phyloP scores from a whole-genome alignment of 1,140 invertebrate species.

The Vanessa atalanta region DNA sequence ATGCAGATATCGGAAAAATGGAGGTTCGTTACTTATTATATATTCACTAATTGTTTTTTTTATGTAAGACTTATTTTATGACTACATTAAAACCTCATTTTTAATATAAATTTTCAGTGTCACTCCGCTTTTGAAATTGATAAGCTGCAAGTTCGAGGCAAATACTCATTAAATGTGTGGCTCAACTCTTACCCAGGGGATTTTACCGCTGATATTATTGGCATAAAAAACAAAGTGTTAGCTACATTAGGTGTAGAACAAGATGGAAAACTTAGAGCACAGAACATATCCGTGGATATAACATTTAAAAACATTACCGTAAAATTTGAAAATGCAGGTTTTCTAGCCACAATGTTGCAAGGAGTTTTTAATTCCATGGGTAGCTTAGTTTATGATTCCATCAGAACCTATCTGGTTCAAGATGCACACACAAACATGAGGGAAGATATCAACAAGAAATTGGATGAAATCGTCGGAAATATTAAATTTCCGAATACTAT shows the following conservation, averaged over 20 bases:
- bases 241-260: constrained; percentile 86
- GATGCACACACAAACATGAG: constrained; percentile 87
- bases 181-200: constrained; percentile 86
- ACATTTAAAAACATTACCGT: constrained; percentile 87
- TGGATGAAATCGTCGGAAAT: constrained; percentile 84
- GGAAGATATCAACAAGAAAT: constrained; percentile 83
- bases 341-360: constrained; percentile 87
- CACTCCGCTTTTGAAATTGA: constrained; percentile 86
- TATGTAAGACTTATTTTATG: too few relatives aligned
- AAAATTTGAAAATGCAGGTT: constrained; percentile 90
- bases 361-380: constrained; percentile 89
- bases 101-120: constrained; percentile 77
- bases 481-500: constrained; percentile 92
- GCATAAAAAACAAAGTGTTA: constrained; percentile 84
- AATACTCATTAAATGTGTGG: constrained; percentile 87
- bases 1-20: constrained; percentile 66
- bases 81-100: too few relatives aligned
- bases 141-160: constrained; percentile 85
- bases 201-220: constrained; percentile 87
- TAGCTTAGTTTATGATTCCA: constrained; percentile 90
- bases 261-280: constrained; percentile 87
- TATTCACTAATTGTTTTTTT: not conserved
- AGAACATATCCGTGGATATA: constrained; percentile 90
- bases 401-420: constrained; percentile 90
- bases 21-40: constrained; percentile 45